A percentile compares a stretch with the other conserved stretches of the same genome.
These are phyloP conservation scores for Athene noctua DNA, from an alignment of 2,113 vertebrate genomes.

Conservation along the genomic window DNA sequence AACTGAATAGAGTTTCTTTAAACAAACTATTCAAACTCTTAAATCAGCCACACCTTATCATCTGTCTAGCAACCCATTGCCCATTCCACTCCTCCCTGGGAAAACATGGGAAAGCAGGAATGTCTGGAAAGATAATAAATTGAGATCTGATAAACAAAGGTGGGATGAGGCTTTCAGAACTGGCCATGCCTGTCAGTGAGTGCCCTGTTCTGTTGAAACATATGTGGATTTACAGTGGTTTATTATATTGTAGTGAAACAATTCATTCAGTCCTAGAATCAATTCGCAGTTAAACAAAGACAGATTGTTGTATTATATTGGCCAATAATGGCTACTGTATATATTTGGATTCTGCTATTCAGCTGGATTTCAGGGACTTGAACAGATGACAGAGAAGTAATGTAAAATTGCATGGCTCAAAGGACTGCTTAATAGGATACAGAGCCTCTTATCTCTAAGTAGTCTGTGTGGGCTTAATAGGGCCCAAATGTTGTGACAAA, in stretches of 20 bases:
- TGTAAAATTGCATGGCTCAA: neutral
- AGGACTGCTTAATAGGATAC: neutral
- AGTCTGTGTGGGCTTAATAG: constrained; percentile 17
- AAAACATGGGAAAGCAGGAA: neutral
- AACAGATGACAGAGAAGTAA: neutral
- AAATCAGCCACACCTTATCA: neutral
- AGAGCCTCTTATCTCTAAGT: constrained; percentile 9
- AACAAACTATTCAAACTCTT: neutral
- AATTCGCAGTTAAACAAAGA: neutral
- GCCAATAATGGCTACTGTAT: neutral
- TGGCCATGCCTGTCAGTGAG: neutral
- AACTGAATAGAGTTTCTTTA: neutral
- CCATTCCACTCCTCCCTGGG: neutral
- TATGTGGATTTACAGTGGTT: neutral
- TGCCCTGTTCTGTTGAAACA: neutral
- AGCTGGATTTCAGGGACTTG: neutral
- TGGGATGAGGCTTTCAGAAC: neutral
- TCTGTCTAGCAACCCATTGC: neutral
- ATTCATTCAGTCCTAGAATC: neutral
- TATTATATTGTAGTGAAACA: neutral
- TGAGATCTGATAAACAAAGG: neutral
- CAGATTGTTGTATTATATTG: neutral
- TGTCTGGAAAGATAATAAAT: neutral
- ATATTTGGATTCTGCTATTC: neutral
- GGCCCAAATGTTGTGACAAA: constrained; percentile 18